These are phyloP conservation scores for Aythya baeri DNA, from an alignment of 2,113 vertebrate genomes.

Conservation along the genomic window DNA sequence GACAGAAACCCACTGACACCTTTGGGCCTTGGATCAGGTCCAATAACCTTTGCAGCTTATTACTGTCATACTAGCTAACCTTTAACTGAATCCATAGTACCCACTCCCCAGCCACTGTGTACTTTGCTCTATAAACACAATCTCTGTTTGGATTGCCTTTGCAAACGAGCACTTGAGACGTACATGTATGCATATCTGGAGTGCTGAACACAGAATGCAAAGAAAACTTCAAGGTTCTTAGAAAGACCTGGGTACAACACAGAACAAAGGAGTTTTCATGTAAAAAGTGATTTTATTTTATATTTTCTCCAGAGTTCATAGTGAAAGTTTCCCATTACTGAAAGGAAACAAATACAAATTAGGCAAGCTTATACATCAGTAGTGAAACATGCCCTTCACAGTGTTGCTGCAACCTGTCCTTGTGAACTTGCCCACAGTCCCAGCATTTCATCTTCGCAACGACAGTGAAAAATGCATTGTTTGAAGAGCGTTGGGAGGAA, in stretches of 20 bases:
- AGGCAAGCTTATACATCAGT: slow-evolving; percentile 45
- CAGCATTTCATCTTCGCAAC: not conserved
- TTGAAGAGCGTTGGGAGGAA: slow-evolving; percentile 10
- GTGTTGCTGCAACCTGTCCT: not conserved
- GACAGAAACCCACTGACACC: not conserved
- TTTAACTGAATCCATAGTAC: not conserved
- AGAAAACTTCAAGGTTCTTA: no score
- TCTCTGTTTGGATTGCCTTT: not conserved
- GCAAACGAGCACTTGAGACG: not conserved
- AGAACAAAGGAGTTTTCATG: not conserved
- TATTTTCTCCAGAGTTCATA: slow-evolving; percentile 64
- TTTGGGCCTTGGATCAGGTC: not conserved
- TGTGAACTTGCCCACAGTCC: not conserved
- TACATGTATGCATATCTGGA: not conserved
- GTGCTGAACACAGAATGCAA: not conserved
- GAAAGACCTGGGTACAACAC: not conserved
- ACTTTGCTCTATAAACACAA: not conserved
- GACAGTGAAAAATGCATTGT: not conserved
- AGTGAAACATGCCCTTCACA: slow-evolving; percentile 35
- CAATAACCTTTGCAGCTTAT: not conserved
- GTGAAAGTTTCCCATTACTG: slow-evolving; percentile 24
- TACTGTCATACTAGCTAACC: not conserved
- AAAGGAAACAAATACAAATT: slow-evolving; percentile 39
- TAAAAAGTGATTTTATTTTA: slow-evolving; percentile 77
- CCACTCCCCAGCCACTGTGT: not conserved